Evolutionary conservation across 2,797 vertebrate species (phyloP).

Genomic region (Alosa sapidissima): DNA sequence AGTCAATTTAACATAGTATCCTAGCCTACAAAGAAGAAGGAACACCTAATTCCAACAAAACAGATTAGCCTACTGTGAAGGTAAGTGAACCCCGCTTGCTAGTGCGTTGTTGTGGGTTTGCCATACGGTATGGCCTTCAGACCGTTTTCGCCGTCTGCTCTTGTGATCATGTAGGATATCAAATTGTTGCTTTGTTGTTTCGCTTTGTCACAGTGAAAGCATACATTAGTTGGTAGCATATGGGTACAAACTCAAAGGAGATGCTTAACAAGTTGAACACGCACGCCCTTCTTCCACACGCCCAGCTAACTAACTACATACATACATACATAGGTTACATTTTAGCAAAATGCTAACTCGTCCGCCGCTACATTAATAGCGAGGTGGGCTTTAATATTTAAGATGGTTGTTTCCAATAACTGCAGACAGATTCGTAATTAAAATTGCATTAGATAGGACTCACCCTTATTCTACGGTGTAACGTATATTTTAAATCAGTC

Average conservation of each 20-base stretch:
- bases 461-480: background rate
- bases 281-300: background rate
- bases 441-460: background rate
- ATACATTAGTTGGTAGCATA: background rate
- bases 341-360: background rate
- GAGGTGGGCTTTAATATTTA: background rate
- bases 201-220: background rate
- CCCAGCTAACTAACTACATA: background rate
- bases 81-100: background rate
- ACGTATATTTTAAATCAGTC: background rate
- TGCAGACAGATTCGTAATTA: background rate
- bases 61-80: background rate
- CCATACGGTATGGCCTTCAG: background rate
- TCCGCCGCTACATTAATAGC: conserved; percentile 1
- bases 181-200: background rate
- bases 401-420: background rate
- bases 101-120: no score
- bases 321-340: background rate
- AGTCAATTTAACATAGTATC: background rate
- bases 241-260: background rate
- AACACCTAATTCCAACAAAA: background rate
- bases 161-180: background rate
- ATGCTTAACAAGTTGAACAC: background rate
- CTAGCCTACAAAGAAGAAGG: background rate
- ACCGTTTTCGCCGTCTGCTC: background rate